Conservation (phyloP, 2,797 vertebrate genomes). For the Delichon dasypus region DNA sequence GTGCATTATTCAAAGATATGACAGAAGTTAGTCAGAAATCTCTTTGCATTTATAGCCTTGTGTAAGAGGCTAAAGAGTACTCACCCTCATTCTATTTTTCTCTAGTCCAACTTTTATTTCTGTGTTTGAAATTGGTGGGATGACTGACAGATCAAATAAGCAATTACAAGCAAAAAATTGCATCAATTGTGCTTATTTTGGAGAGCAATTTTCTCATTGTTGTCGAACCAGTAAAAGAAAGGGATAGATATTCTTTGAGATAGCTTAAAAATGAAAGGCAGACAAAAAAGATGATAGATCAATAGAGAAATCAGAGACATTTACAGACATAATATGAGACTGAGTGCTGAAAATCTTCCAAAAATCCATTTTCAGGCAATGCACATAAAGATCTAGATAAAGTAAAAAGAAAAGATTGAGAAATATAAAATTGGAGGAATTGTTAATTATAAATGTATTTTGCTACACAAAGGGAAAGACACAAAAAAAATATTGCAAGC, state of each 20-base stretch:
- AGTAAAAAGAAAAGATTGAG: background rate
- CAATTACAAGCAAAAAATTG: background rate
- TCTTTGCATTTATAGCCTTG: background rate
- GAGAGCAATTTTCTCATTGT: slow-evolving; percentile 29
- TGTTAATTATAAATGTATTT: background rate
- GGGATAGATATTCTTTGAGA: background rate
- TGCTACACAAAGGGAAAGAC: background rate
- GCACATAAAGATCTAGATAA: background rate
- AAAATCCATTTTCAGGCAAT: background rate
- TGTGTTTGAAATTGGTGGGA: slow-evolving; percentile 14
- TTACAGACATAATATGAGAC: background rate
- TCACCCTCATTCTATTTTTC: background rate
- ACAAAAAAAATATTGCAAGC: background rate
- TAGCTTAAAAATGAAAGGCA: slow-evolving; percentile 22
- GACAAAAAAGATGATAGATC: slow-evolving; percentile 22
- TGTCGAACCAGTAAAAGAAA: slow-evolving; percentile 19
- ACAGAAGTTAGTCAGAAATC: background rate
- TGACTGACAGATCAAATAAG: slow-evolving; percentile 41
- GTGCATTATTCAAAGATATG: background rate
- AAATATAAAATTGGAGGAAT: background rate
- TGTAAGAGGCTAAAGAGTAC: background rate
- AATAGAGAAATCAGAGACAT: slow-evolving; percentile 24
- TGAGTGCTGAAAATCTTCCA: background rate
- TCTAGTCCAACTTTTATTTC: background rate
- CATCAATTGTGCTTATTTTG: slow-evolving; percentile 17